A percentile compares a stretch with the other conserved stretches of the same genome.
Evolutionary conservation across 2,888 invertebrate species (phyloP).

Genomic region (Sminthurides aquaticus): DNA sequence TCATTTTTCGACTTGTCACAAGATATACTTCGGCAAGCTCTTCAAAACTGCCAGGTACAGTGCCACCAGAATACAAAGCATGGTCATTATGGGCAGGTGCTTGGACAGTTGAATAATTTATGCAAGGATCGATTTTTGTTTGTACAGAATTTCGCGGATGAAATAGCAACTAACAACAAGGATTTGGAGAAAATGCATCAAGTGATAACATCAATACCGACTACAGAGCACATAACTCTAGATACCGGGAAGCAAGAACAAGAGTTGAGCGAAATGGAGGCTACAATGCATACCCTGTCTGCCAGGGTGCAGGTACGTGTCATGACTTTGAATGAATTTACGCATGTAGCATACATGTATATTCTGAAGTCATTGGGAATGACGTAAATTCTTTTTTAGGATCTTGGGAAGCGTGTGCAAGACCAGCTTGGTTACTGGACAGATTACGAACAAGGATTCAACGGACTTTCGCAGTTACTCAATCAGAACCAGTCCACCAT

Average conservation of each 20-base stretch:
- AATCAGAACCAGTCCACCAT: constrained; percentile 36
- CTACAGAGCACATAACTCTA: constrained; percentile 36
- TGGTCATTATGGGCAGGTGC: too few species aligned
- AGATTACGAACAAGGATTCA: constrained; percentile 38
- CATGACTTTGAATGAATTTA: neutral
- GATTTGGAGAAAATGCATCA: constrained; percentile 40
- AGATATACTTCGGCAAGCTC: constrained; percentile 68
- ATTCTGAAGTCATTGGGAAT: too few species aligned
- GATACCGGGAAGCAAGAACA: constrained; percentile 38
- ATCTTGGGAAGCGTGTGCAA: constrained; percentile 38
- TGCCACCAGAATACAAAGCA: too few species aligned
- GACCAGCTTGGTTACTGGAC: constrained; percentile 41
- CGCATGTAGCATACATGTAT: too few species aligned
- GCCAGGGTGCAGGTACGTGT: constrained; percentile 40
- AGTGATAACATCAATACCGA: constrained; percentile 37
- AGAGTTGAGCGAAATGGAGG: constrained; percentile 42
- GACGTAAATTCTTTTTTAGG: constrained; percentile 27
- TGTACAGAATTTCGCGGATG: constrained; percentile 38
- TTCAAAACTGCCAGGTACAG: constrained; percentile 62
- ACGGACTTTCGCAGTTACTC: constrained; percentile 31
- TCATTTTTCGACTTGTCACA: constrained; percentile 43
- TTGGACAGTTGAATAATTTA: neutral
- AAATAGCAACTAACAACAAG: constrained; percentile 35
- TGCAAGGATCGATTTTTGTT: too few species aligned
- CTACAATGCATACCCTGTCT: constrained; percentile 39